A percentile compares a stretch with the other conserved stretches of the same genome.
phyloP scores from a whole-genome alignment of 2,888 invertebrate genomes.

The Heteromyza rotundicornis region DNA sequence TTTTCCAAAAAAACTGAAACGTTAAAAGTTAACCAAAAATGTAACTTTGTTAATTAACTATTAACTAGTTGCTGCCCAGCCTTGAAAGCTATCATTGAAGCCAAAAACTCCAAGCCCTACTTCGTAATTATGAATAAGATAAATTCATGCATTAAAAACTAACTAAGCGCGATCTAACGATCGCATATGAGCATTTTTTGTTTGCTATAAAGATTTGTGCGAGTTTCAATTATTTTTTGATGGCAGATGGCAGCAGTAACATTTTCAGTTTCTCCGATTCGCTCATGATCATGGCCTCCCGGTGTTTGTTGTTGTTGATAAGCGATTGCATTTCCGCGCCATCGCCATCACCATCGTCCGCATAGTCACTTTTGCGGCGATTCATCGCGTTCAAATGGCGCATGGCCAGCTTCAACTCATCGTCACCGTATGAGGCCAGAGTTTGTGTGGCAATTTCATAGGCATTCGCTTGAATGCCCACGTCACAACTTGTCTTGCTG shows the following conservation, averaged over 20 bases:
- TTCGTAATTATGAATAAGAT: too few relatives aligned
- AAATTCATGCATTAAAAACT: too few relatives aligned
- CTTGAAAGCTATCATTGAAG: too few relatives aligned
- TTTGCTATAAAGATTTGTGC: too few relatives aligned
- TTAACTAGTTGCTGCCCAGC: too few relatives aligned
- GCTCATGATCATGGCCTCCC: constrained; percentile 53
- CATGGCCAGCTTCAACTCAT: constrained; percentile 50
- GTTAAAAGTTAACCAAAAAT: too few relatives aligned
- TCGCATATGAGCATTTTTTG: too few relatives aligned
- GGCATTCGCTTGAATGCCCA: constrained; percentile 68
- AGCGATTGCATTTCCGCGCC: constrained; percentile 56
- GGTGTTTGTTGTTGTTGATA: constrained; percentile 36
- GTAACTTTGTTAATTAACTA: too few relatives aligned
- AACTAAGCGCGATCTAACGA: too few relatives aligned
- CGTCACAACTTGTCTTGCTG: constrained; percentile 67
- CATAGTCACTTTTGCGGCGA: constrained; percentile 40
- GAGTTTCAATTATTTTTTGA: too few relatives aligned
- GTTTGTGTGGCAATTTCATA: constrained; percentile 65
- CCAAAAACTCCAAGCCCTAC: too few relatives aligned
- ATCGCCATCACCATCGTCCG: constrained; percentile 30
- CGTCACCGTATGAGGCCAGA: constrained; percentile 48
- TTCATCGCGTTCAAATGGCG: constrained; percentile 52
- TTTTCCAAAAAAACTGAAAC: too few relatives aligned
- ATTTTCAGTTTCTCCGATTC: constrained; percentile 63
- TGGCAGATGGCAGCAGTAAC: constrained; percentile 55